Conservation (phyloP, 2,113 vertebrate species). For the Cyprinodon brontotheroides region DNA sequence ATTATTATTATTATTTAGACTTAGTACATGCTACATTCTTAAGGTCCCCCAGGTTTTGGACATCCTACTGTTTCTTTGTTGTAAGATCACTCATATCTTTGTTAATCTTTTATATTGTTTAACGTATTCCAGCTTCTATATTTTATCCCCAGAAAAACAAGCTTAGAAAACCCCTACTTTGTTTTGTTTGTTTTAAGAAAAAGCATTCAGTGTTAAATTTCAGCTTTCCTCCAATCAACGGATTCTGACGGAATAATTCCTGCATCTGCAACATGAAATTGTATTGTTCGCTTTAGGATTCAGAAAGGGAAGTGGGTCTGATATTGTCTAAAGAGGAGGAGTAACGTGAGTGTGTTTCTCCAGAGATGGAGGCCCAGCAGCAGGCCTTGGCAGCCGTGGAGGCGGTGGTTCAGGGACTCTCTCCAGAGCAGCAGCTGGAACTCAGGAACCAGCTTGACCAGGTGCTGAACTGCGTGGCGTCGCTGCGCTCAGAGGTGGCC, state of each 20-base stretch:
- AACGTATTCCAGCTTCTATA: too few relatives aligned
- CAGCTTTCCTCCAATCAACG: not conserved
- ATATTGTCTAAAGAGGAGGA: not conserved
- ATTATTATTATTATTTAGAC: too few relatives aligned
- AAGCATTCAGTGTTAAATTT: not conserved
- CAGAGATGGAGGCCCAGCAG: conserved; percentile 60
- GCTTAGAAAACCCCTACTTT: too few relatives aligned
- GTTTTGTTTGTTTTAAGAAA: not conserved
- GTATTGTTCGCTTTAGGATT: too few relatives aligned
- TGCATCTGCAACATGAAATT: not conserved
- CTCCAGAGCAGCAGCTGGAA: conserved; percentile 79
- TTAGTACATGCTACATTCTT: too few relatives aligned
- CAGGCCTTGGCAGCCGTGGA: conserved; percentile 45
- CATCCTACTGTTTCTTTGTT: too few relatives aligned
- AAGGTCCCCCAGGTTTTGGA: too few relatives aligned
- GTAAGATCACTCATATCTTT: too few relatives aligned
- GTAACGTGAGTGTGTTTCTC: not conserved
- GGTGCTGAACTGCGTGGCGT: conserved; percentile 80
- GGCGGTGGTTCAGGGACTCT: conserved; percentile 65
- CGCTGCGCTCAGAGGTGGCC: conserved; percentile 86
- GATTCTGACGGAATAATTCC: not conserved
- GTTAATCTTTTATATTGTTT: too few relatives aligned
- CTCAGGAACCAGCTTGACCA: conserved; percentile 88
- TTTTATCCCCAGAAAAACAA: too few relatives aligned
- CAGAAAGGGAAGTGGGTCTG: too few relatives aligned